Base-by-base conservation (phyloP, 2,113 vertebrate genomes). In the Pygoscelis antarcticus region DNA sequence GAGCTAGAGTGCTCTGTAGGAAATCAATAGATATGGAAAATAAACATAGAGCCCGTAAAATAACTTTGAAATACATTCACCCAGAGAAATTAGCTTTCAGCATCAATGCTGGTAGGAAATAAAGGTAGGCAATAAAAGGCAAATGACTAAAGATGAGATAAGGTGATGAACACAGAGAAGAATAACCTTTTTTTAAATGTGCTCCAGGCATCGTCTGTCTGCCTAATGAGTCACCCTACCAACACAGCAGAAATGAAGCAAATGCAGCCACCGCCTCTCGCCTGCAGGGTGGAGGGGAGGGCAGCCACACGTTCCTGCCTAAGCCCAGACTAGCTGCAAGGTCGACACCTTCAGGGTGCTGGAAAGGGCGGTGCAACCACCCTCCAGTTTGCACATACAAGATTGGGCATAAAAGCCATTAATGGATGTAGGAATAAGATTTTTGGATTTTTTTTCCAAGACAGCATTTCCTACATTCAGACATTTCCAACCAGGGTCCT, bases 291-390 rank as follows among this genome's bases (percentile, higher is more conserved):
- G 4, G 16, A 47, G 13, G 9, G 17, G 14, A 55, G 46, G 36
- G 25, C 60, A 75, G 27, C 38, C 36, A 36, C 22, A 15, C 0
- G 0, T 9, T 27, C 27, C 40, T 7, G 11, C 2, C 1, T 17
- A 51, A 79, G 2, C 20, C 62, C 76, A 57, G 34, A 5, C 23
- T 38, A 44, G 18, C 14, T 4, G 9, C 20, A 30, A 72, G 7
- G 15, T 5, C 2, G 2, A 29, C 21, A 81, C 60, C 13, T 70
- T 22, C 42, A 16, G 34, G 11, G 16, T 68, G 61, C 70, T 60
- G 57, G 34, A 57, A 42, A 54, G 25, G 26, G 8, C 3, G 7
- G 21, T 12, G 42, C 61, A 78, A 42, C 34, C 52, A 74, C 29
- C 8, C 46, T 49, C 17, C 6, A 0, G 4, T 49, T 74, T 70